Percentiles rank a stretch among this genome's conserved stretches.
Conservation (phyloP, 2,797 vertebrate genomes). For the Acanthis flammea region DNA sequence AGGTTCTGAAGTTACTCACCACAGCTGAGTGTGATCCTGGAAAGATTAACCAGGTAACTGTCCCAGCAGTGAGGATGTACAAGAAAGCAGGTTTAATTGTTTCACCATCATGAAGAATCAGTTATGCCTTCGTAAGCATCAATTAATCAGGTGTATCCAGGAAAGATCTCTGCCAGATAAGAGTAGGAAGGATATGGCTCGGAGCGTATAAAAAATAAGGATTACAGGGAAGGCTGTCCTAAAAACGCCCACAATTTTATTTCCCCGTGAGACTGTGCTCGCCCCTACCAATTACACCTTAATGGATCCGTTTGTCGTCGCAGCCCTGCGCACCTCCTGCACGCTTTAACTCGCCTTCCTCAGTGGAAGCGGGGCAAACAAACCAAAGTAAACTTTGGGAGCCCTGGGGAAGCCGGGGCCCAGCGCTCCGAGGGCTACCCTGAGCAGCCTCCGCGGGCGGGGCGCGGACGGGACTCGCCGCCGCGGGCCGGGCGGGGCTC, state of each 20-base stretch:
- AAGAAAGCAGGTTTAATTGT: not conserved
- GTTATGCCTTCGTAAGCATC: not conserved
- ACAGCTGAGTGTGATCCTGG: not conserved
- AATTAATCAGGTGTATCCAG: not conserved
- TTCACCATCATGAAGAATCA: not conserved
- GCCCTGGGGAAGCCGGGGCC: accelerated
- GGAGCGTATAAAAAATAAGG: not conserved
- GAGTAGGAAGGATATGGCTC: not conserved
- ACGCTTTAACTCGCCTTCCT: not conserved
- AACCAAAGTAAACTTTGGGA: accelerated
- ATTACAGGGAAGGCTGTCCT: not conserved
- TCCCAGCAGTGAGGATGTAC: not conserved
- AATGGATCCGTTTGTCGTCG: not conserved
- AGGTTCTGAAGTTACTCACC: not conserved
- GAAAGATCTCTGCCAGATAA: not conserved
- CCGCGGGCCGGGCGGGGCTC: not conserved
- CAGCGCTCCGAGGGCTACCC: not conserved
- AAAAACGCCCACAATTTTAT: not conserved
- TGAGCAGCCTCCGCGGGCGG: not conserved
- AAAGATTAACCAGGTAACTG: not conserved
- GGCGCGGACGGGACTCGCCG: not conserved
- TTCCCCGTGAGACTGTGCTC: not conserved
- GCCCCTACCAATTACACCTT: not conserved
- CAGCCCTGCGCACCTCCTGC: not conserved
- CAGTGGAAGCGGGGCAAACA: accelerated